A percentile compares a stretch with the other conserved stretches of the same genome.
Evolutionary conservation across 2,888 invertebrate genomes (phyloP).

Genomic region (Eupsilia transversa): DNA sequence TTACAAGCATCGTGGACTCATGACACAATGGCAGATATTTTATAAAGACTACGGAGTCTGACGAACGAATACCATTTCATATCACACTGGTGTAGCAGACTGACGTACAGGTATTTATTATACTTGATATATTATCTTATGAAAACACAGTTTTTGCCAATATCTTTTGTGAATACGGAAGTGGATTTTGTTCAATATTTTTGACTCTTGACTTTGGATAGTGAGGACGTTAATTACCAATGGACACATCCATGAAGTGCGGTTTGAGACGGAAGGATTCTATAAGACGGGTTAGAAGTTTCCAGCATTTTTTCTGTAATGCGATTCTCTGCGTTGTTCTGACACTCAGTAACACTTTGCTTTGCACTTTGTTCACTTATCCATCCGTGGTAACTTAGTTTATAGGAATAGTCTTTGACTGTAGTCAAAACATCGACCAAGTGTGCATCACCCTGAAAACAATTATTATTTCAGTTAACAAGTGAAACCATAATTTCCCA

Average conservation of each 20-base stretch:
- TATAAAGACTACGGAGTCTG: slow-evolving; percentile 71
- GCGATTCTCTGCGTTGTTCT: not conserved
- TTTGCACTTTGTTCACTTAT: too few relatives aligned
- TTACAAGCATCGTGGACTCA: slow-evolving; percentile 73
- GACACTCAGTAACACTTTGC: too few relatives aligned
- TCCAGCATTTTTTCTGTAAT: not conserved
- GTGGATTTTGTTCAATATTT: not conserved
- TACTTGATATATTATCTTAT: not conserved
- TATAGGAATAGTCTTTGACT: too few relatives aligned
- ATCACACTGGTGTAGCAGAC: slow-evolving; percentile 12
- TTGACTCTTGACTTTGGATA: not conserved
- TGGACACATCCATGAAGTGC: not conserved
- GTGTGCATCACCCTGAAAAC: not conserved
- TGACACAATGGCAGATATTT: slow-evolving; percentile 79
- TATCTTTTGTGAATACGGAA: not conserved
- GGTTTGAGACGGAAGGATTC: not conserved
- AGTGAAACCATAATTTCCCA: not conserved
- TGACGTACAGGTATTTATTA: slow-evolving; percentile 46
- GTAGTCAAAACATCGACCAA: not conserved
- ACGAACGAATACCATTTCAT: slow-evolving; percentile 27
- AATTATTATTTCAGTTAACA: not conserved
- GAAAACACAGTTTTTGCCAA: not conserved
- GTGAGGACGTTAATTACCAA: not conserved
- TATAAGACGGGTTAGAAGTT: not conserved
- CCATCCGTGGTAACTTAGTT: too few relatives aligned